These are phyloP conservation scores for Cyprinodon brontotheroides DNA, from an alignment of 2,113 vertebrate species.

Conservation along the genomic window DNA sequence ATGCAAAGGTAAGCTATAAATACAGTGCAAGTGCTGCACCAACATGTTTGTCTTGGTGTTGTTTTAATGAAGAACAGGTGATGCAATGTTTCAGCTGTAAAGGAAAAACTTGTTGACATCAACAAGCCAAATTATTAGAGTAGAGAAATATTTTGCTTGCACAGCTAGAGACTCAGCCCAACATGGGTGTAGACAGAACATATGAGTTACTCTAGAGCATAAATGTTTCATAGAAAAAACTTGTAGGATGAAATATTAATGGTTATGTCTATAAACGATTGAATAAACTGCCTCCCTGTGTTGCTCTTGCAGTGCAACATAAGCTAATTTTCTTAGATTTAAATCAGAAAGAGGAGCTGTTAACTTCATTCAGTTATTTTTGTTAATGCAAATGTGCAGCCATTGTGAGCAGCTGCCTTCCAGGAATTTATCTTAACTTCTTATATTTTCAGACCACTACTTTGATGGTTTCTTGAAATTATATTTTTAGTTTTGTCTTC, in stretches of 20 bases:
- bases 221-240: slow-evolving; percentile 20
- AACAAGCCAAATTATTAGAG: neutral
- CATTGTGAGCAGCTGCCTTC: neutral
- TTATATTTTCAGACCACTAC: neutral
- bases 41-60: slow-evolving; percentile 1
- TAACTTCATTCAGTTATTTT: neutral
- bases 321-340: neutral
- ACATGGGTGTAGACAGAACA: neutral
- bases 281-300: neutral
- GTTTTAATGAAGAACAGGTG: neutral
- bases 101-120: slow-evolving; percentile 5
- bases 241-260: neutral
- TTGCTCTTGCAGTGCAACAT: neutral
- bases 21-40: neutral
- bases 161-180: neutral
- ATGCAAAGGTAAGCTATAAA: neutral
- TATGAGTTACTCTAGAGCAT: neutral
- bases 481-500: neutral
- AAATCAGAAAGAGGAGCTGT: neutral
- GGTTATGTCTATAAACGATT: neutral
- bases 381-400: slow-evolving; percentile 6
- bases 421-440: slow-evolving; percentile 4
- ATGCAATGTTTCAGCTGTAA: neutral
- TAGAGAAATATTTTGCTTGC: neutral
- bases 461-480: neutral